These are phyloP conservation scores for Chauna torquata DNA, from an alignment of 2,113 vertebrate genomes.

Conservation along the genomic window DNA sequence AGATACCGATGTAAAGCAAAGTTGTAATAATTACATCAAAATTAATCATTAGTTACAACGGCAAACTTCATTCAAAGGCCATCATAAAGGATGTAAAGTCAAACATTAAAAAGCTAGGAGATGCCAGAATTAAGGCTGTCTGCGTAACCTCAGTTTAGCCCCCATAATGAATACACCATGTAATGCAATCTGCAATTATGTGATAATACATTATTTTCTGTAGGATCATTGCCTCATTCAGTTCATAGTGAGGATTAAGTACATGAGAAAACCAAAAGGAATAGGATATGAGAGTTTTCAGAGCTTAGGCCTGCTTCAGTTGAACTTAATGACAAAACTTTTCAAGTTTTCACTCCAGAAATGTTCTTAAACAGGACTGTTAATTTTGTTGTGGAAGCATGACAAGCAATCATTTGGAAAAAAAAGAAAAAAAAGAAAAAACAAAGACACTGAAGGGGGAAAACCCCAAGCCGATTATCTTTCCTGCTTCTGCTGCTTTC, in stretches of 20 bases:
- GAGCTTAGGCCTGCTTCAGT: background rate
- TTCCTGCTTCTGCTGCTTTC: background rate
- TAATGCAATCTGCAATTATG: background rate
- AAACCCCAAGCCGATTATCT: background rate
- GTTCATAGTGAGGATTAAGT: background rate
- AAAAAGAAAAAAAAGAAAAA: fast-evolving
- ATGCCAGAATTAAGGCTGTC: background rate
- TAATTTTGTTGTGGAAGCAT: background rate
- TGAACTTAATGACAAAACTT: background rate
- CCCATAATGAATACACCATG: background rate
- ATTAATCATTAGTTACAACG: background rate
- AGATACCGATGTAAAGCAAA: background rate
- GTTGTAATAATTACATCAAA: background rate
- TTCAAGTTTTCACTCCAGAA: background rate
- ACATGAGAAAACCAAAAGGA: background rate
- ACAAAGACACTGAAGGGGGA: background rate
- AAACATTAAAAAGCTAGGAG: background rate
- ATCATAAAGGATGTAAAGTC: background rate
- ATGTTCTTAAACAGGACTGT: fast-evolving
- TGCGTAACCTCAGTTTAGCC: constrained; percentile 4
- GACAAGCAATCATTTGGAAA: background rate
- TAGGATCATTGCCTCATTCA: background rate
- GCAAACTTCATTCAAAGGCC: background rate
- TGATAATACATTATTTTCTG: constrained; percentile 29
- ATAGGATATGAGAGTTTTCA: background rate